Evolutionary conservation across 2,113 vertebrate species (phyloP).

Genomic region (Muntiacus muntjak): DNA sequence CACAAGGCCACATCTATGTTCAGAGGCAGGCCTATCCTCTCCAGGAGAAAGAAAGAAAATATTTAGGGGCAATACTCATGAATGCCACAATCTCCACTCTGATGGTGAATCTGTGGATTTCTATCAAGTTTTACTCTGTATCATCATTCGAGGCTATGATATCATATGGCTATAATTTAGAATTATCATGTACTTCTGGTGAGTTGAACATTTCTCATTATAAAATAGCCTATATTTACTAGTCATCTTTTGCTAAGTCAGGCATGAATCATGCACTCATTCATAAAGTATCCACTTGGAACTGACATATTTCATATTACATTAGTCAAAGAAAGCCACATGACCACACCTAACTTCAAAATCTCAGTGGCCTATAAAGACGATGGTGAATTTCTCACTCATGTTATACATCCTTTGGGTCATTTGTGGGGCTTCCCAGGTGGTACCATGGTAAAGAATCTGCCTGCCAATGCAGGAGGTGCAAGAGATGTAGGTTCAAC

Average conservation of each 20-base stretch:
- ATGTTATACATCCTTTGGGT: neutral
- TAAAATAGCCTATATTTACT: neutral
- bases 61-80: neutral
- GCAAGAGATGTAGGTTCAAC: neutral
- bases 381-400: neutral
- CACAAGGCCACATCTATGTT: neutral
- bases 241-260: neutral
- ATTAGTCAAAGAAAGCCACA: neutral
- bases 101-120: neutral
- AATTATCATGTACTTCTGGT: neutral
- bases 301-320: neutral
- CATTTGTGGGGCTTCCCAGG: neutral
- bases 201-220: neutral
- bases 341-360: neutral
- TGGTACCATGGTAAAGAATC: neutral
- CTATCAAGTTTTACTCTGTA: neutral
- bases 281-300: neutral
- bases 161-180: neutral
- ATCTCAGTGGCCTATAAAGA: neutral
- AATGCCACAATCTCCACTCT: neutral
- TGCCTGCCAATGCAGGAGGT: neutral
- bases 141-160: neutral
- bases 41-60: neutral
- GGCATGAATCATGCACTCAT: neutral
- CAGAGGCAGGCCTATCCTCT: neutral